phyloP scores from a whole-genome alignment of 2,888 invertebrate species.

The Pteria penguin region DNA sequence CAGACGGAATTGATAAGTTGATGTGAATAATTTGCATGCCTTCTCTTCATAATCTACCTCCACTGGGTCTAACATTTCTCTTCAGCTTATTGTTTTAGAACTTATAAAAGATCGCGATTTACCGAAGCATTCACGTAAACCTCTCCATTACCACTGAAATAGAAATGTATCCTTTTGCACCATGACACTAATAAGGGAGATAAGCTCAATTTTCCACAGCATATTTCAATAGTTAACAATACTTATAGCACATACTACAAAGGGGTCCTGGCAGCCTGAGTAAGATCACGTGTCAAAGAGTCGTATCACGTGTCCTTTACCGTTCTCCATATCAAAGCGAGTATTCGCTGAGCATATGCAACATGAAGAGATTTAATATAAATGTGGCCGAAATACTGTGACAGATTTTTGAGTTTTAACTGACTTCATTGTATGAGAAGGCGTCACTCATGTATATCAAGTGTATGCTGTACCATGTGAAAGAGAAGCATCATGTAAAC shows the following conservation, averaged over 20 bases:
- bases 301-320: too few relatives aligned
- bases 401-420: too few relatives aligned
- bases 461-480: too few relatives aligned
- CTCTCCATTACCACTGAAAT: neutral
- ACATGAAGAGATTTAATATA: too few relatives aligned
- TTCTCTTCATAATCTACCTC: neutral
- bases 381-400: too few relatives aligned
- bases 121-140: neutral
- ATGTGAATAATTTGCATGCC: slow-evolving; percentile 1
- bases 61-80: slow-evolving; percentile 4
- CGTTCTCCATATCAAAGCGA: too few relatives aligned
- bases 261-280: neutral
- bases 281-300: too few relatives aligned
- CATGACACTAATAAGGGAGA: slow-evolving; percentile 21
- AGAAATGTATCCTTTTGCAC: slow-evolving; percentile 28
- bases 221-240: slow-evolving; percentile 20
- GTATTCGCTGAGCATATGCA: too few relatives aligned
- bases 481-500: too few relatives aligned
- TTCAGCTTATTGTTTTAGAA: neutral
- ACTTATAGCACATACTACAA: slow-evolving; percentile 19
- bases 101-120: neutral
- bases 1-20: neutral
- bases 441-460: too few relatives aligned
- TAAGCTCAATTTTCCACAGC: slow-evolving; percentile 17
- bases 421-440: too few relatives aligned